These are phyloP conservation scores for Morelia viridis DNA, from an alignment of 2,797 vertebrate genomes.

Conservation along the genomic window DNA sequence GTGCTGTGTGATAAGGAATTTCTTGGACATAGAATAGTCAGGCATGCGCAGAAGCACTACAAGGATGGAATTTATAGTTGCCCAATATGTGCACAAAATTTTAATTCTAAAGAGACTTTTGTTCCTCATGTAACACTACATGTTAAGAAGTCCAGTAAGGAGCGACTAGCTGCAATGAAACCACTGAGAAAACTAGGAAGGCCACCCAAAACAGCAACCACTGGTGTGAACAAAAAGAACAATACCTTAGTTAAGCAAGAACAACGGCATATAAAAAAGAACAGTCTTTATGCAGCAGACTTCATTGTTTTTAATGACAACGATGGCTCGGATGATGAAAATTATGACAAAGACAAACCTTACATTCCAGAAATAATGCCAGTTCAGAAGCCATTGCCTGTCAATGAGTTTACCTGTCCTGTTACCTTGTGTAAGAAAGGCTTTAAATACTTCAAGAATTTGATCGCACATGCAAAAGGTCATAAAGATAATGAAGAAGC, in stretches of 20 bases:
- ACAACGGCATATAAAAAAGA: constrained; percentile 84
- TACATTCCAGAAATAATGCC: constrained; percentile 70
- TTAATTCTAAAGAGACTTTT: constrained; percentile 90
- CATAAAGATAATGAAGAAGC: constrained; percentile 93
- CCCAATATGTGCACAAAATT: constrained; percentile 93
- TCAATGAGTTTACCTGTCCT: constrained; percentile 82
- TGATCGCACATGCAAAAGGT: constrained; percentile 89
- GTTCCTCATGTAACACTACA: constrained; percentile 93
- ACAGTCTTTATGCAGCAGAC: constrained; percentile 77
- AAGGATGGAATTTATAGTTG: constrained; percentile 89
- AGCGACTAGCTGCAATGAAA: constrained; percentile 91
- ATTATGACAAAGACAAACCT: constrained; percentile 79
- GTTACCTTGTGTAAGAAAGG: constrained; percentile 87
- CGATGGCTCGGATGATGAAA: constrained; percentile 76
- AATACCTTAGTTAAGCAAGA: constrained; percentile 77
- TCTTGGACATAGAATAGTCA: constrained; percentile 93
- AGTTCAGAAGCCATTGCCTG: constrained; percentile 69
- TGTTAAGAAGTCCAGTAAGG: constrained; percentile 94
- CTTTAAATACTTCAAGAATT: constrained; percentile 96
- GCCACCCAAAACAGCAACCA: constrained; percentile 77
- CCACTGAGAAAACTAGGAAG: constrained; percentile 83
- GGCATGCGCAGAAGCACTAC: constrained; percentile 94
- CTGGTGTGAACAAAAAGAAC: constrained; percentile 76
- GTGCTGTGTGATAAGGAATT: constrained; percentile 98
- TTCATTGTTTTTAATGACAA: constrained; percentile 77